phyloP scores from a whole-genome alignment of 2,113 vertebrate genomes.

The Limanda limanda region DNA sequence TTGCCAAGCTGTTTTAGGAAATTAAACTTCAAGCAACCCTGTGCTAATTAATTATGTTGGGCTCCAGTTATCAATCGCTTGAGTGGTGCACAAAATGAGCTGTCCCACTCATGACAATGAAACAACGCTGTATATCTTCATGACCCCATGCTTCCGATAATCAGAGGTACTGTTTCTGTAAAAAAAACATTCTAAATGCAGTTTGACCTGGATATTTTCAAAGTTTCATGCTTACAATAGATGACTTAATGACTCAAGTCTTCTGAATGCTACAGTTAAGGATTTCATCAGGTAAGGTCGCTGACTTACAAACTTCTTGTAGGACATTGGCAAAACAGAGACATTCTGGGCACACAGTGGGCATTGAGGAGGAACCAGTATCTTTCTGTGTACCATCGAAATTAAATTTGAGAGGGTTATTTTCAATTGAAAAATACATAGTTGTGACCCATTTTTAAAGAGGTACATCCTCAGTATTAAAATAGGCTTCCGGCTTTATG shows the following conservation, averaged over 20 bases:
- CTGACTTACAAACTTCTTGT: neutral
- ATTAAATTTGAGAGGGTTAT: neutral
- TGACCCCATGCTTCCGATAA: neutral
- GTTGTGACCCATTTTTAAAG: constrained; percentile 8
- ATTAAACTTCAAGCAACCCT: neutral
- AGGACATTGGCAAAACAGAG: neutral
- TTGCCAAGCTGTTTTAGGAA: neutral
- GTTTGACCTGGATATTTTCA: too few species aligned
- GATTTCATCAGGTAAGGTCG: too few species aligned
- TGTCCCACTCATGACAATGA: neutral
- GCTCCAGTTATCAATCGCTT: neutral
- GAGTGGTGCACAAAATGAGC: neutral
- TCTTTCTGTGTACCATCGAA: neutral
- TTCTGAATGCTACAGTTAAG: too few species aligned
- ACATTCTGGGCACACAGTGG: neutral
- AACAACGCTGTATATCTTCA: neutral
- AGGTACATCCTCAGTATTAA: neutral
- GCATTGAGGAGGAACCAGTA: neutral
- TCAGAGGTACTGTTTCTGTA: neutral
- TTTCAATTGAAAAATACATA: neutral
- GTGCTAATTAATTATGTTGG: neutral
- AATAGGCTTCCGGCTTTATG: neutral
- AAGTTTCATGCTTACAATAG: too few species aligned
- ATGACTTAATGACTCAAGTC: too few species aligned
- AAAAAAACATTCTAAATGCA: too few species aligned